Percentiles rank a stretch among this genome's conserved stretches.
phyloP scores from a whole-genome alignment of 2,888 invertebrate species.

The Microplitis manilae region DNA sequence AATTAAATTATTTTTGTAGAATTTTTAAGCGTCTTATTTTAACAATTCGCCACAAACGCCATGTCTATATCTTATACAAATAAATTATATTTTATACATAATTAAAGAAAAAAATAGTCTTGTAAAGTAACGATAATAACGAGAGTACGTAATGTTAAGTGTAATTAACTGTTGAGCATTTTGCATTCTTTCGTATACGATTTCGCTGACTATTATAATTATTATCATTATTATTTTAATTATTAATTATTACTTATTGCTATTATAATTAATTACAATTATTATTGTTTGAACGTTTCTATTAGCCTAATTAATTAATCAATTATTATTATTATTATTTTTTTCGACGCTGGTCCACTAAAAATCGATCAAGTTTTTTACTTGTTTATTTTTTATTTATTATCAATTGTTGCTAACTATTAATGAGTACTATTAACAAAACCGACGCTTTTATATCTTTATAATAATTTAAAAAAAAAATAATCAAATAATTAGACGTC shows the following conservation, averaged over 20 bases:
- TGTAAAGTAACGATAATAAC: slow-evolving; percentile 49
- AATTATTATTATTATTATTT: neutral
- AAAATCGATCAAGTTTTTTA: neutral
- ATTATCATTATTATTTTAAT: neutral
- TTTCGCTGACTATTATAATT: slow-evolving; percentile 1
- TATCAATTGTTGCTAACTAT: neutral
- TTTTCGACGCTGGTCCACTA: neutral
- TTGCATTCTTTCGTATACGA: slow-evolving; percentile 34
- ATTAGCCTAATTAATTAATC: neutral
- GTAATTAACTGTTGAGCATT: slow-evolving; percentile 29
- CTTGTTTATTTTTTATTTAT: neutral
- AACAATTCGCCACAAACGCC: slow-evolving; percentile 1
- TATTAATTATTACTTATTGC: neutral
- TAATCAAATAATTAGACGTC: neutral
- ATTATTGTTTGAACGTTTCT: slow-evolving; percentile 1
- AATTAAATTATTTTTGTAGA: slow-evolving; percentile 60
- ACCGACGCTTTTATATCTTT: neutral
- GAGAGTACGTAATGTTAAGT: slow-evolving; percentile 18
- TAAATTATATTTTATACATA: slow-evolving; percentile 30
- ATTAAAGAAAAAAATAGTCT: slow-evolving; percentile 41
- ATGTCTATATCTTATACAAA: slow-evolving; percentile 23
- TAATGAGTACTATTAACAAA: neutral
- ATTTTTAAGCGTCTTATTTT: slow-evolving; percentile 51
- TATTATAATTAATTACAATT: neutral
- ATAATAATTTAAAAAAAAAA: slow-evolving; percentile 30